A percentile compares a stretch with the other conserved stretches of the same genome.
Conservation (phyloP, 2,113 vertebrate species). For the Apaloderma vittatum region DNA sequence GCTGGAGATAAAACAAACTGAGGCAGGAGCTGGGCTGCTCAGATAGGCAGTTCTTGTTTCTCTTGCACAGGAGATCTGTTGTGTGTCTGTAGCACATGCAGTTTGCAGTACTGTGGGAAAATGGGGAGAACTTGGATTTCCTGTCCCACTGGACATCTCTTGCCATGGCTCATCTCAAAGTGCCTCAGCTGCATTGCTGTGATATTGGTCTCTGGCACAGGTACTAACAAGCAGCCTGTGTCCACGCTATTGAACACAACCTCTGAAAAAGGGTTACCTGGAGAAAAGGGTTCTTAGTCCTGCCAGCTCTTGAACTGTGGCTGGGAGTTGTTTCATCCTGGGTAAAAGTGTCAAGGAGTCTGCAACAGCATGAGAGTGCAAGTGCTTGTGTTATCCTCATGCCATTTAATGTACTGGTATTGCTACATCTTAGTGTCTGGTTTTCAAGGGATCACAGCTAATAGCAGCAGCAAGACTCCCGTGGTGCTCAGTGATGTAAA, state of each 20-base stretch:
- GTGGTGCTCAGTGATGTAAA: neutral
- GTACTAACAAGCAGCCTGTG: neutral
- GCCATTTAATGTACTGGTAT: neutral
- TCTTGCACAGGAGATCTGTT: neutral
- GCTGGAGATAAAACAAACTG: neutral
- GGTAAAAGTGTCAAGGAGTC: neutral
- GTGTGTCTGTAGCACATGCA: neutral
- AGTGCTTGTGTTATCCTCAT: neutral
- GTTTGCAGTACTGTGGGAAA: neutral
- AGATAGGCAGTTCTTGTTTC: neutral
- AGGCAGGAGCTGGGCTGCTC: neutral
- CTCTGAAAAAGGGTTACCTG: neutral
- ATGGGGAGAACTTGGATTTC: neutral
- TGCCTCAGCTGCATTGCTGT: neutral
- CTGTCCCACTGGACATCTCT: neutral
- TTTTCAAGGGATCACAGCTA: neutral
- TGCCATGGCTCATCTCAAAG: neutral
- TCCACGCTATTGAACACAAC: neutral
- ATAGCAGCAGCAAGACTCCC: neutral
- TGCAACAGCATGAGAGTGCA: neutral
- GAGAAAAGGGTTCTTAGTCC: neutral
- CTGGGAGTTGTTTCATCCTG: neutral
- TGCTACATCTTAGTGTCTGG: neutral
- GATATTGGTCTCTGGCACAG: neutral
- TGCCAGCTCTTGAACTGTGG: neutral